Percentiles rank a stretch among this genome's conserved stretches.
These are phyloP conservation scores for cat (Felis catus) DNA, from an alignment of 2,113 vertebrate genomes.

Conservation along the genomic window F.catus_Fca126_mat1.0 CM031411.1:47205001-47205500, in stretches of 20 bases:
- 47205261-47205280: too few relatives aligned
- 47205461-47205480: neutral
- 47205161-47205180: too few relatives aligned
- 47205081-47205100: neutral
- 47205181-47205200: too few relatives aligned
- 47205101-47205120: neutral
- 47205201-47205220: too few relatives aligned
- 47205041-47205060: neutral
- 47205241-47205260: too few relatives aligned
- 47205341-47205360: neutral
- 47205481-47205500: neutral
- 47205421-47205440: neutral
- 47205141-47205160: too few relatives aligned
- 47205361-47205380: neutral
- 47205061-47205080: neutral
- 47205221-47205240: too few relatives aligned
- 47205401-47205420: neutral
- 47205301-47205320: too few relatives aligned
- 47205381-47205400: neutral
- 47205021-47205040: conserved; percentile 24
- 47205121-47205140: too few relatives aligned
- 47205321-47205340: neutral
- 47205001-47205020: neutral
- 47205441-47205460: neutral
- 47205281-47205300: too few relatives aligned